Evolutionary conservation across 2,797 vertebrate species (phyloP), one percentile per base, ranked within the genome.

Genomic region (Myripristis jacobus): DNA sequence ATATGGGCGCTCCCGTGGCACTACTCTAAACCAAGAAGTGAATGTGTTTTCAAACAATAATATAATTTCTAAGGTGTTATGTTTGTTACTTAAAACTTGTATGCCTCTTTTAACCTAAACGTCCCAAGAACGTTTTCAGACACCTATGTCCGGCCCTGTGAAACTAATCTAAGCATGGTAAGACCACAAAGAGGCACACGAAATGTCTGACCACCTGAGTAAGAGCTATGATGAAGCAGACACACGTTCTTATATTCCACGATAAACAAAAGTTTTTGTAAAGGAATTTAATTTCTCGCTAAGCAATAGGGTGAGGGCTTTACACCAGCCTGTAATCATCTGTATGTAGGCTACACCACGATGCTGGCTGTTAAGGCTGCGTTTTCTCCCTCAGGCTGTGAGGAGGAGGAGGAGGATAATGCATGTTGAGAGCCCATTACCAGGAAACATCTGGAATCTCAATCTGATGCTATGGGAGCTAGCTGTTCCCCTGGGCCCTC

Each of bases 401-500:
- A 82, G 67, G 71, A 80, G 82, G 75, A 31, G 75, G 78, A 77
- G 50, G 75, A 81, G 86, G 80, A 88, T 89, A 87, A 91, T 84
- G 77, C 89, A 88, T 56, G 80, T 83, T 79, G 86, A 90, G 87
- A 92, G 88, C 69, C 80, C 80, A 91, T 92, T 92, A 91, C 81
- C 48, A 56, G 80, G 71, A 91, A 92, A 93, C 90, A 94, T 93
- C 92, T 93, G 91, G 91, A 93, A 89, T 86, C 80, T 67, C 76
- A 80, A 88, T 92, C 81, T 86, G 83, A 90, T 66, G 81, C 76
- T 82, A 19, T 6, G 81, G 80, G 83, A 84, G 81, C 31, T 44
- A 70, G 68, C 77, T 59, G 72, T 81, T 88, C 88, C 88, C 89
- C 75, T 55, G 85, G 80, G 90, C 69, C 79, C 75, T 72, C 63